Conservation (phyloP, 2,888 invertebrate genomes). For the Empis stercorea region DNA sequence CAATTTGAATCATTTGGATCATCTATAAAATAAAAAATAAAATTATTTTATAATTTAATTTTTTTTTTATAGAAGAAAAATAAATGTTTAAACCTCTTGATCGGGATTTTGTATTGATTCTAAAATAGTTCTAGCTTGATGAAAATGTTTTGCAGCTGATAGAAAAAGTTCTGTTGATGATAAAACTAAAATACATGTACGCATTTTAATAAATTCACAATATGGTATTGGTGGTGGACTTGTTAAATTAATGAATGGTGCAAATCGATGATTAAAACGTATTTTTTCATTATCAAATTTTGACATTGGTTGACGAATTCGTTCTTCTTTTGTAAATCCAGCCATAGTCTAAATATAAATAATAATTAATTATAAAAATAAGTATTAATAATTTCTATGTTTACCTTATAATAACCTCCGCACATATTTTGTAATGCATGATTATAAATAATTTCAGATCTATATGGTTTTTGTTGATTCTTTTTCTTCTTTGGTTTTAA, state of each 20-base stretch:
- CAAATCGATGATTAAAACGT: constrained; percentile 87
- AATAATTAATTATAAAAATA: not conserved
- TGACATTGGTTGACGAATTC: constrained; percentile 69
- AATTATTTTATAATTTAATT: not conserved
- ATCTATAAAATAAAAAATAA: constrained; percentile 43
- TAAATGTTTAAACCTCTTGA: constrained; percentile 53
- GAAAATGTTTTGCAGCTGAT: constrained; percentile 82
- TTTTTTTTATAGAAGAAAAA: too few species aligned
- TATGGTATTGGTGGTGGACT: constrained; percentile 89
- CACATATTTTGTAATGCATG: constrained; percentile 90
- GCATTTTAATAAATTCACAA: constrained; percentile 72
- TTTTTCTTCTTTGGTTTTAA: constrained; percentile 37
- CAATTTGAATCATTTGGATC: constrained; percentile 69
- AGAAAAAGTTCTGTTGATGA: constrained; percentile 53
- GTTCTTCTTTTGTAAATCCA: constrained; percentile 77
- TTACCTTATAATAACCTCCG: constrained; percentile 86
- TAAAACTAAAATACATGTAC: constrained; percentile 51
- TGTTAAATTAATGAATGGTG: constrained; percentile 72
- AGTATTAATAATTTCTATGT: not conserved
- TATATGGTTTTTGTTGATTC: constrained; percentile 59
- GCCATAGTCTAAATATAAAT: constrained; percentile 58
- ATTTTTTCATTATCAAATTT: constrained; percentile 91
- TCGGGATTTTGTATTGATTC: constrained; percentile 72
- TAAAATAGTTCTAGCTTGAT: constrained; percentile 73
- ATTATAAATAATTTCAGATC: constrained; percentile 71